phyloP scores from a whole-genome alignment of 2,113 vertebrate species.

The Pongo abelii region DNA sequence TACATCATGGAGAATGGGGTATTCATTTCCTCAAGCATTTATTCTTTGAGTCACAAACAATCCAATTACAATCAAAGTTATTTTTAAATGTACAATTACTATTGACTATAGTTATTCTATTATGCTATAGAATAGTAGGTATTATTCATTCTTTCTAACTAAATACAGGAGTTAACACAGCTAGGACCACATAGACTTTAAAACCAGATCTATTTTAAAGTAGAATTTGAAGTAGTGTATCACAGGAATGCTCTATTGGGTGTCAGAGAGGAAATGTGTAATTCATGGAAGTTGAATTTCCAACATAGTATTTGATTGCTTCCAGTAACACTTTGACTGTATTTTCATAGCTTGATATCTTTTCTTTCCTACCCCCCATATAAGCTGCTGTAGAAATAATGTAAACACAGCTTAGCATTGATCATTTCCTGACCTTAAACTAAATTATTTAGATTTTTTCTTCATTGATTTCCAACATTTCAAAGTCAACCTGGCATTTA shows the following conservation, averaged over 20 bases:
- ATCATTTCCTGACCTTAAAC: background rate
- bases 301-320: background rate
- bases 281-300: background rate
- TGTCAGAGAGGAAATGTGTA: background rate
- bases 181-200: background rate
- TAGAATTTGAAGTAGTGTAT: background rate
- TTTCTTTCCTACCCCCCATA: background rate
- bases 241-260: background rate
- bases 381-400: background rate
- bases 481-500: background rate
- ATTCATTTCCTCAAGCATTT: too few species aligned
- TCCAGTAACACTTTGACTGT: background rate
- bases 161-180: background rate
- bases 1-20: too few species aligned
- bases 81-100: too few species aligned
- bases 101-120: too few species aligned
- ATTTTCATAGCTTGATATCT: background rate
- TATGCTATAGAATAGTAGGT: too few species aligned
- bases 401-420: background rate
- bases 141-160: background rate
- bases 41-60: too few species aligned
- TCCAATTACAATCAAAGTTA: too few species aligned
- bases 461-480: background rate
- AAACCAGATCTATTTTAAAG: background rate
- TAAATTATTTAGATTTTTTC: background rate